Evolutionary conservation across 2,888 invertebrate genomes (phyloP), one percentile per base, ranked within the genome.

Genomic region (Lithophane semibrunnea): DNA sequence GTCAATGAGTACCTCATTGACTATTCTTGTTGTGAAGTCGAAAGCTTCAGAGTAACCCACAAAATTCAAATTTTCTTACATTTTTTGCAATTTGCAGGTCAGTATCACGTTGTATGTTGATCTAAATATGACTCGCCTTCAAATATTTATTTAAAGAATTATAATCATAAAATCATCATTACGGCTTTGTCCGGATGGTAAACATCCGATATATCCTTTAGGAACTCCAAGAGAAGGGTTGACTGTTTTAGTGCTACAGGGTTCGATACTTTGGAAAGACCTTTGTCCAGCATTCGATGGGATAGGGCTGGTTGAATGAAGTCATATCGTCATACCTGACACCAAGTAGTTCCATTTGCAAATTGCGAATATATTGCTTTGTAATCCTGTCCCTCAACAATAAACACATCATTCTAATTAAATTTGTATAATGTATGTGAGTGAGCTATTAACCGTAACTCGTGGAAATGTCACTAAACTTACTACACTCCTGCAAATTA

Each of bases 391-490:
- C 68, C 24, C 18, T 42, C 24, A 68, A 68, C 70, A 67, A 65
- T 73, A 73, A 66, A 69, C 18, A 61, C 44, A 76, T 66, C 37
- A 52, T 21, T 29, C 29, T 77, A 79, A 77, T 79, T 80, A 70
- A 75, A 69, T 70, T 68, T 74, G 29, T 54, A 70, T 37, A n/a
- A 37, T 49, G 29, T 13, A 68, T 63, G n/a, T 64, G 47, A 64
- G 44, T 52, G 47, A 60, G 64, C 72, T 52, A 58, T 66, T 75
- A 75, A 37, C 42, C 37, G 64, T 29, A 61, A 10, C 64, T 73
- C 54, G 42, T 68, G 58, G 73, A 75, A 80, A 78, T 79, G 79
- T 77, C 84, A 81, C 79, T 75, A 75, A 79, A 77, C 73, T 78
- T 58, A 75, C 74, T 21, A 52, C 77, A 70, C 81, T 83, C 37